These are phyloP conservation scores for Dysmachus trigonus DNA, from an alignment of 2,888 invertebrate species.

Conservation along the genomic window DNA sequence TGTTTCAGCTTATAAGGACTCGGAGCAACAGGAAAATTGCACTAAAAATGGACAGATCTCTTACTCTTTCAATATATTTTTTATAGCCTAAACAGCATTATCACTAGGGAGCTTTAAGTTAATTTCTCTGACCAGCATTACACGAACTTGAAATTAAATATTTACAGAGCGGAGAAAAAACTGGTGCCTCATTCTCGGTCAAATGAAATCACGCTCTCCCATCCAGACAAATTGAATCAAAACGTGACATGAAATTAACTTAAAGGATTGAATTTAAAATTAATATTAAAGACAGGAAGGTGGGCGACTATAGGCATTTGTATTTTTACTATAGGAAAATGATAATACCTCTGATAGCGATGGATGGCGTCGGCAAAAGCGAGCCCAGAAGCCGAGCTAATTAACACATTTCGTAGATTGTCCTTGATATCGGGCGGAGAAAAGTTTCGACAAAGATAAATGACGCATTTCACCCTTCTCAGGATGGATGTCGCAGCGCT, in stretches of 20 bases:
- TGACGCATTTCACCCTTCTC: neutral
- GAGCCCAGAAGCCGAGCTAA: neutral
- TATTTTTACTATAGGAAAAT: neutral
- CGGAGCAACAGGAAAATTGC: no score
- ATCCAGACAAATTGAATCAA: neutral
- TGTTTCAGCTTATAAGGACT: no score
- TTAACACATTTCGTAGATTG: constrained; percentile 6
- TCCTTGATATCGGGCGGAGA: neutral
- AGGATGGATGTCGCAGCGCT: neutral
- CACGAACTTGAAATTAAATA: neutral
- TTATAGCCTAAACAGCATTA: no score
- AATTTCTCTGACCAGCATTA: no score
- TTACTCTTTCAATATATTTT: no score
- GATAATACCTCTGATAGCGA: neutral
- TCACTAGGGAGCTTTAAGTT: no score
- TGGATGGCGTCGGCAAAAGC: neutral
- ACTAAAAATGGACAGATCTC: no score
- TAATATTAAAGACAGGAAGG: neutral
- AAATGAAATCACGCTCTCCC: neutral
- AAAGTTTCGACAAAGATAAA: neutral
- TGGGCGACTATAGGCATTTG: neutral
- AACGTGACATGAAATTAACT: constrained; percentile 17
- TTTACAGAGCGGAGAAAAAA: neutral
- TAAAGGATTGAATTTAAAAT: constrained; percentile 15
- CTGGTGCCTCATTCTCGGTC: neutral